Base-by-base conservation (phyloP, 64 coral and sea anemone genomes). In the Astreopora myriophthalma region DNA sequence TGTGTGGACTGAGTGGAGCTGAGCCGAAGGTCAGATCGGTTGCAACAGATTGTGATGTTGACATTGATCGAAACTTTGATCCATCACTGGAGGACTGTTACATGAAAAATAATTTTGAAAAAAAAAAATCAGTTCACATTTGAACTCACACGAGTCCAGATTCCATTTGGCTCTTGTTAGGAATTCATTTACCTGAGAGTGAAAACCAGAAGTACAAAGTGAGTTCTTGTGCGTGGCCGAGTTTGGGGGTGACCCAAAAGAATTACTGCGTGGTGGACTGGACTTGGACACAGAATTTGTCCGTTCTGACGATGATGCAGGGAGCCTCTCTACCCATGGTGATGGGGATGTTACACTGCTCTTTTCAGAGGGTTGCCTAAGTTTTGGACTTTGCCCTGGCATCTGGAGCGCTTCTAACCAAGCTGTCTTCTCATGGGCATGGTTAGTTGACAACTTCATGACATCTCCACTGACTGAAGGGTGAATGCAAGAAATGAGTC, bases 381-480 rank as follows among this genome's bases (percentile, higher is more conserved):
- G 61, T 48, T 72, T 87, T 27, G 89, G 77, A 76, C 75, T 91
- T 86, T 89, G 80, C 17, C 90, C 89, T 24, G 93, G 93, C 3
- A 68, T 48, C 8, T 89, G 66, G 13, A 98, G 63, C 22, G 86
- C 75, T 58, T 99, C 97, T 35, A 99, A 48, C 97, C 97, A 99
- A 27, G 97, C 94, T 48, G 88, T 63, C 67, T 99, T 99, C 63
- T 99, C 97, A 19, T 86, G 90, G 39, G 91, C 79, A 40, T 92
- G 94, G 36, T 99, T 99, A 17, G 97, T 95, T 24, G 94, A 96
- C 16, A 99, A 69, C 63, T 93, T 95, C 97, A 99, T 95, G 28
- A 93, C 91, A 34, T 93, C 80, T 27, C 91, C 91, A 90, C 68
- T 88, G 31, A 81, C 97, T 99, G 31, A 32, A 93, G 84, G 17